A percentile compares a stretch with the other conserved stretches of the same genome.
phyloP scores from a whole-genome alignment of 23 tunicate genomes.

The Trididemnum miniatum region DNA sequence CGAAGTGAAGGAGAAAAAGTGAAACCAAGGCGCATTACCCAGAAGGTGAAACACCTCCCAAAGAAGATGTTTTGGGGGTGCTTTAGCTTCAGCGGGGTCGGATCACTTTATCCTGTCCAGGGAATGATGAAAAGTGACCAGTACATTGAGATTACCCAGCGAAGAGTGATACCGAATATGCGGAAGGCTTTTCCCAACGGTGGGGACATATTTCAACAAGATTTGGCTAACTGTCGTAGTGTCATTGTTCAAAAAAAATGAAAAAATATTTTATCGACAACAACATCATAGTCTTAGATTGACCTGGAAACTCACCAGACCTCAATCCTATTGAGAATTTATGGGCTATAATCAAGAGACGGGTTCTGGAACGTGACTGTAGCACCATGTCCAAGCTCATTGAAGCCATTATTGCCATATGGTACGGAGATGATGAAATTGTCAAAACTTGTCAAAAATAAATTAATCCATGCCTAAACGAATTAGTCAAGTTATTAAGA shows the following conservation, averaged over 20 bases:
- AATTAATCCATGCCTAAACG: neutral
- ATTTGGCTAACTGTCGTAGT: neutral
- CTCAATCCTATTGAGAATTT: conserved; percentile 19
- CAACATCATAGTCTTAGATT: neutral
- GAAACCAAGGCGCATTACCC: neutral
- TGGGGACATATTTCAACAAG: neutral
- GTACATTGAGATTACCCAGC: neutral
- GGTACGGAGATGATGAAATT: conserved; percentile 6
- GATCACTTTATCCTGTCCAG: neutral
- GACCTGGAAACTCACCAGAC: conserved; percentile 28
- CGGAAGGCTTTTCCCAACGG: neutral
- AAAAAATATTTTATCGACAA: neutral
- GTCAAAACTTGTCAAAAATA: neutral
- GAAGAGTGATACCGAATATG: neutral
- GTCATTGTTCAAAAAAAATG: conserved; percentile 4
- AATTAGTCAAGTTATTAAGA: conserved; percentile 4
- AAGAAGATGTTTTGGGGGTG: conserved; percentile 6
- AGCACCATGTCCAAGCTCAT: neutral
- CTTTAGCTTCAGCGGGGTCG: neutral
- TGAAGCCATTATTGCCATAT: neutral
- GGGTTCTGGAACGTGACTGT: neutral
- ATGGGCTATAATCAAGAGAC: conserved; percentile 1
- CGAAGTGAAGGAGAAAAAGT: neutral
- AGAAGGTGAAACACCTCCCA: conserved; percentile 3
- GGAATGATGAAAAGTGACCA: conserved; percentile 5